phyloP scores from a whole-genome alignment of 1,140 invertebrate genomes.

The Bombus affinis region DNA sequence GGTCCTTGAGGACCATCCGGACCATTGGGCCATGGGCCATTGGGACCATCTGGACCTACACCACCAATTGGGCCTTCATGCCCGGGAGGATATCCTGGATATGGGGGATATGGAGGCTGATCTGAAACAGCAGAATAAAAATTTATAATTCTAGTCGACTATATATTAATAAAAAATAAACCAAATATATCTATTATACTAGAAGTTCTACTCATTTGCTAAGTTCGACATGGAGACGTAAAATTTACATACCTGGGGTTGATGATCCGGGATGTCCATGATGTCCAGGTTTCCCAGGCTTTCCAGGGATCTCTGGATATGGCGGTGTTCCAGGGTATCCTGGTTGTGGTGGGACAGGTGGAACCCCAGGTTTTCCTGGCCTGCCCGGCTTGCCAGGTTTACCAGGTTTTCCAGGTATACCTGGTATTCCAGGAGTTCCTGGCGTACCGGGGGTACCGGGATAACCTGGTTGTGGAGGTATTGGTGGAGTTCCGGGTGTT shows the following conservation, averaged over 20 bases:
- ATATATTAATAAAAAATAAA: too few species aligned
- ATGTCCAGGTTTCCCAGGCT: neutral
- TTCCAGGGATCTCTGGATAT: constrained; percentile 18
- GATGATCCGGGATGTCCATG: constrained; percentile 29
- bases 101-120: constrained; percentile 55
- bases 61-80: constrained; percentile 24
- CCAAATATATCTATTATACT: too few species aligned
- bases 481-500: neutral
- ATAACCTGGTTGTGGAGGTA: constrained; percentile 24
- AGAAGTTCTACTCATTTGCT: too few species aligned
- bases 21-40: constrained; percentile 35
- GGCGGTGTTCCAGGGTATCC: constrained; percentile 78
- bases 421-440: neutral
- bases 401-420: neutral
- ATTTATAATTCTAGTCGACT: neutral
- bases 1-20: constrained; percentile 18
- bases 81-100: constrained; percentile 31
- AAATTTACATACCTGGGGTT: constrained; percentile 4
- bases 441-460: neutral
- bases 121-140: constrained; percentile 28
- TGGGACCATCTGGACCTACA: constrained; percentile 38
- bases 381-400: neutral
- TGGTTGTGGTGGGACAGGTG: constrained; percentile 5
- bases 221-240: neutral
- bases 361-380: constrained; percentile 38